Conservation (phyloP, 1,140 invertebrate genomes). For the Platyura marginata region DNA sequence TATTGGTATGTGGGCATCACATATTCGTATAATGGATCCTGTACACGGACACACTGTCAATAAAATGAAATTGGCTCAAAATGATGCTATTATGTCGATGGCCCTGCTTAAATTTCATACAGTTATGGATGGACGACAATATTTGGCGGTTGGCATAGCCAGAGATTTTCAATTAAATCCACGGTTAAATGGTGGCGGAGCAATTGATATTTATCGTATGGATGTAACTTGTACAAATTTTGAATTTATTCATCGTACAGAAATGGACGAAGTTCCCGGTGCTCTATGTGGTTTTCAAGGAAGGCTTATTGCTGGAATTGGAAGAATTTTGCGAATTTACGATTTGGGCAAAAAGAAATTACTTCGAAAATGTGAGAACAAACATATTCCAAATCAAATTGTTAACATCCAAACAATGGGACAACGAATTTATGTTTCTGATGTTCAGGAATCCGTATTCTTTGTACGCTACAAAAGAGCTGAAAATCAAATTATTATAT, state of each 20-base stretch:
- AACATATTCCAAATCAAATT: constrained; percentile 92
- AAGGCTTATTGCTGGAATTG: constrained; percentile 78
- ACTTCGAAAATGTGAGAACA: constrained; percentile 95
- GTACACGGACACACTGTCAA: constrained; percentile 61
- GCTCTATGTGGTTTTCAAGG: constrained; percentile 87
- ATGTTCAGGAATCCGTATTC: constrained; percentile 95
- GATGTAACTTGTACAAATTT: constrained; percentile 52
- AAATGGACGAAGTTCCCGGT: constrained; percentile 83
- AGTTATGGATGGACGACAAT: constrained; percentile 18
- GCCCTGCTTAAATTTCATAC: constrained; percentile 40
- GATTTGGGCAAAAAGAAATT: constrained; percentile 96
- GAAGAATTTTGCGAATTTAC: constrained; percentile 80
- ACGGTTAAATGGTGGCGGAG: constrained; percentile 12
- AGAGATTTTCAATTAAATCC: constrained; percentile 85
- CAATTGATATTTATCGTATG: constrained; percentile 28
- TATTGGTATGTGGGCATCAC: constrained; percentile 91
- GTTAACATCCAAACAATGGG: constrained; percentile 86
- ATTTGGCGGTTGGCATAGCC: constrained; percentile 56
- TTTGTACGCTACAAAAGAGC: constrained; percentile 88
- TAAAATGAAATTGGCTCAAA: constrained; percentile 75
- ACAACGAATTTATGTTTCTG: constrained; percentile 83
- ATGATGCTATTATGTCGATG: constrained; percentile 78
- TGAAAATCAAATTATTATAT: constrained; percentile 96
- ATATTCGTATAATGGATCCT: constrained; percentile 81
- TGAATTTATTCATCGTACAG: constrained; percentile 85